A percentile compares a stretch with the other conserved stretches of the same genome.
phyloP scores from a whole-genome alignment of 1,140 invertebrate genomes.

The Papilio machaon region DNA sequence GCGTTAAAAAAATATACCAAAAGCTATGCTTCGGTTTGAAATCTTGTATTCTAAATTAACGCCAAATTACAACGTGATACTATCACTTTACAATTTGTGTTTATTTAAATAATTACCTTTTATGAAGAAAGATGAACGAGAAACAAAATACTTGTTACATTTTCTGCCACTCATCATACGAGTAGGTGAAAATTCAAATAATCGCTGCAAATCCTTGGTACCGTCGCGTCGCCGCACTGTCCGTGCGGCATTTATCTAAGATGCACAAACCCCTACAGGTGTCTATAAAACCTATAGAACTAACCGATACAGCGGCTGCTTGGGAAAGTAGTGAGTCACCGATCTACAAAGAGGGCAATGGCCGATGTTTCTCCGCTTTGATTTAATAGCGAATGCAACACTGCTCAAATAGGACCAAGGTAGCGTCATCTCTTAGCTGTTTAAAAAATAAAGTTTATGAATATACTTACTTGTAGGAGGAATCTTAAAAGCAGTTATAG shows the following conservation, averaged over 20 bases:
- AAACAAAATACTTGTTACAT: conserved; percentile 1
- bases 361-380: conserved; percentile 8
- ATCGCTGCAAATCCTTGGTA: neutral
- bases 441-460: neutral
- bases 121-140: neutral
- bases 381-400: neutral
- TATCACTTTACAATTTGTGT: neutral
- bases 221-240: neutral
- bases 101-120: neutral
- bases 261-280: conserved; percentile 4
- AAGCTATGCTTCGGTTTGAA: neutral
- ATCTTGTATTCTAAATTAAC: neutral
- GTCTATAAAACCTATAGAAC: conserved; percentile 6
- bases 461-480: too few species aligned
- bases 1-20: neutral
- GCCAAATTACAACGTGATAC: neutral
- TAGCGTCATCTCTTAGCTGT: neutral
- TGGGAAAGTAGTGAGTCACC: conserved; percentile 20
- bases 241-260: neutral
- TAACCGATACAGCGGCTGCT: neutral
- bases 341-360: conserved; percentile 19
- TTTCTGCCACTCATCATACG: conserved; percentile 6
- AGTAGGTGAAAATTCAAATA: neutral
- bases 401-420: neutral
- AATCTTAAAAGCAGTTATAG: too few species aligned